phyloP scores from a whole-genome alignment of 2,888 invertebrate species.

The Scaptomyza reducta region DNA sequence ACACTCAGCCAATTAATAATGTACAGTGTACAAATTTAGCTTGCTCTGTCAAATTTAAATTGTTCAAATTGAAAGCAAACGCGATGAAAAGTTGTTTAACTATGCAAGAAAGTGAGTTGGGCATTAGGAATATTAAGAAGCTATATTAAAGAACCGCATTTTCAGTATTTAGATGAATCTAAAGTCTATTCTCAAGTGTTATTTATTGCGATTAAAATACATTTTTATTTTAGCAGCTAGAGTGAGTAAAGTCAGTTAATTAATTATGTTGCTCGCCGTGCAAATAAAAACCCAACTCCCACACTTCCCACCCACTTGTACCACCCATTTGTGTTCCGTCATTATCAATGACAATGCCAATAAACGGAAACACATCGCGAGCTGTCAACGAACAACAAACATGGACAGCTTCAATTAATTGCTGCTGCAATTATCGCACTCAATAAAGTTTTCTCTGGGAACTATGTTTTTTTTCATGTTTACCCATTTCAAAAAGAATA shows the following conservation, averaged over 20 bases:
- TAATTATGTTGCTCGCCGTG: neutral
- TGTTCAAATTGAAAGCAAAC: constrained; percentile 59
- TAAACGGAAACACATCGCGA: neutral
- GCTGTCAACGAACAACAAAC: constrained; percentile 2
- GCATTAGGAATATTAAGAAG: neutral
- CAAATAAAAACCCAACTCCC: neutral
- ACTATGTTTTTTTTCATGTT: neutral
- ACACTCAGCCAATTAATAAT: constrained; percentile 66
- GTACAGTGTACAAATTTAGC: constrained; percentile 31
- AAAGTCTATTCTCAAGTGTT: too few species aligned
- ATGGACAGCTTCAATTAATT: constrained; percentile 2
- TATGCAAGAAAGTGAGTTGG: neutral
- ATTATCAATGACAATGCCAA: neutral
- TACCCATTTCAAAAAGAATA: neutral
- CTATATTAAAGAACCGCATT: too few species aligned
- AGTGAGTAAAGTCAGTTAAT: neutral
- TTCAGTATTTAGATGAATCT: too few species aligned
- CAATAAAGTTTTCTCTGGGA: neutral
- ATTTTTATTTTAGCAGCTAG: neutral
- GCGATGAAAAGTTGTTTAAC: neutral
- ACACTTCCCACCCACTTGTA: neutral
- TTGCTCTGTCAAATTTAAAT: constrained; percentile 56
- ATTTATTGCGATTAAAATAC: neutral
- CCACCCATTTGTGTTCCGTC: neutral
- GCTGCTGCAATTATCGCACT: neutral